Evolutionary conservation across 1,140 invertebrate genomes (phyloP).

Genomic region (Himalopsyche phryganea): DNA sequence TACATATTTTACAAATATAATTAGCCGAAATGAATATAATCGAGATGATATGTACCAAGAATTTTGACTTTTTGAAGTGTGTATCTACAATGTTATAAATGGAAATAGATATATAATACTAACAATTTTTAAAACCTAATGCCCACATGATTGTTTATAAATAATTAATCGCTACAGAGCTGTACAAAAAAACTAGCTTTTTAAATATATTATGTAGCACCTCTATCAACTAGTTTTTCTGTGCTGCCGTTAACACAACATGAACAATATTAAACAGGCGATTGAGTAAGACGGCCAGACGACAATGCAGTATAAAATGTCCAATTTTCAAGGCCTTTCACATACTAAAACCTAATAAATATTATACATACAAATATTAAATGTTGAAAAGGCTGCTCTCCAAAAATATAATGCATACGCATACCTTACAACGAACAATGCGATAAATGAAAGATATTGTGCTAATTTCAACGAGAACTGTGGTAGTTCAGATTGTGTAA

Average conservation of each 20-base stretch:
- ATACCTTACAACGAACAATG: constrained; percentile 11
- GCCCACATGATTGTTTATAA: constrained; percentile 18
- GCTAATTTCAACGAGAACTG: constrained; percentile 1
- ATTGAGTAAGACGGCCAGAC: neutral
- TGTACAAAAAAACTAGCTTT: constrained; percentile 24
- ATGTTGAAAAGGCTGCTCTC: constrained; percentile 19
- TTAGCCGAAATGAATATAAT: constrained; percentile 17
- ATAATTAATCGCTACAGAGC: constrained; percentile 21
- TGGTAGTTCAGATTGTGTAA: neutral
- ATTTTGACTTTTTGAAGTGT: constrained; percentile 25
- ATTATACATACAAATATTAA: constrained; percentile 1
- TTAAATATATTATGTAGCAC: constrained; percentile 25
- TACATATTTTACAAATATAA: constrained; percentile 14
- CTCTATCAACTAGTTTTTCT: constrained; percentile 26
- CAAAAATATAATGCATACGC: constrained; percentile 25
- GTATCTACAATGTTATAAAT: constrained; percentile 6
- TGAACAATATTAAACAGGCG: constrained; percentile 12
- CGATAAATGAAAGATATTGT: neutral
- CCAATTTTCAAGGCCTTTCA: constrained; percentile 19
- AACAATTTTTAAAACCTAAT: constrained; percentile 25
- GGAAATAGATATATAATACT: constrained; percentile 17
- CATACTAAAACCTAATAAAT: constrained; percentile 18
- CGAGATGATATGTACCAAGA: constrained; percentile 23
- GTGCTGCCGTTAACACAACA: constrained; percentile 19
- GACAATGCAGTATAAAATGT: constrained; percentile 16